Base-by-base conservation (phyloP, 23 tunicate genomes). In the Corella eumyota region DNA sequence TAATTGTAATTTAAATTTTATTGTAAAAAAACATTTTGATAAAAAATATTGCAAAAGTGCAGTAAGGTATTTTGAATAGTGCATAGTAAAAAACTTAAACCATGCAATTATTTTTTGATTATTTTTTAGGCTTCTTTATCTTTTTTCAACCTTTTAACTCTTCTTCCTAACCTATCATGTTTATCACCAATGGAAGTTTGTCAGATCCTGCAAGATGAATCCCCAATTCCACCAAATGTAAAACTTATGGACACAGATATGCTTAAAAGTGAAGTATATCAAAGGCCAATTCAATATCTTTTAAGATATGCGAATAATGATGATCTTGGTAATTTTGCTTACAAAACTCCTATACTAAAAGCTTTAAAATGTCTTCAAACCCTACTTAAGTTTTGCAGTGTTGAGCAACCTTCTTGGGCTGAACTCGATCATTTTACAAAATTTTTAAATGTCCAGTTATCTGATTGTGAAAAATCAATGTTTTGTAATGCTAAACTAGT, bases 401-500 rank as follows among this genome's bases (percentile, higher is more conserved):
- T 63, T 0, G 25, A 26, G 0, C 22, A 60, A 15, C 80, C 80
- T 0, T 48, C 80, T 21, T 73, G 80, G 80, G 32, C 64, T 6
- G 69, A 73, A 53, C 62, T 73, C 3, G 34, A 70, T 36, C 80
- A 73, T 28, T 73, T 73, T 64, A 34, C 80, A 23, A 63, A 36
- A 28, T 73, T 73, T 36, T 32, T 73, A 23, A 73, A 73, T 50
- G 40, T 47, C 17, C 80, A 73, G 32, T 36, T 73, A 25, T 29
- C 11, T 22, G 57, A 73, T 54, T 73, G 80, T 53, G 80, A 73
- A 38, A 24, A 64, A 36, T 73, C 70, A 38, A 53, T 63, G 2
- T 73, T 63, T 73, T 73, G 70, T 32, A 52, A 67, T 34, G 6
- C 15, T 2, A 25, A 30, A 17, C 9, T 21, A n/a, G 57, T n/a